phyloP scores from a whole-genome alignment of 2,888 invertebrate genomes.

The Parochlus steinenii region DNA sequence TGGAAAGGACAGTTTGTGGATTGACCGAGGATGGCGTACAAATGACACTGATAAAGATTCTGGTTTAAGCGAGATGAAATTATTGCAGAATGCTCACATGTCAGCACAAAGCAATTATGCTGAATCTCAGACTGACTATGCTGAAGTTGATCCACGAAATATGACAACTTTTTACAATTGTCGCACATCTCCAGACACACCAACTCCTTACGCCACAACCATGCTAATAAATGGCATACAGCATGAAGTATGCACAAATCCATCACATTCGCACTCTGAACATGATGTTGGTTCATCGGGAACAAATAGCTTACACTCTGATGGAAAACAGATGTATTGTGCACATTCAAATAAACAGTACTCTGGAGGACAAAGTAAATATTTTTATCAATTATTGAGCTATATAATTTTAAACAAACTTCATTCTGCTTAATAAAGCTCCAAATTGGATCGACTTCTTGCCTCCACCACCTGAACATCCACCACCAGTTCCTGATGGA shows the following conservation, averaged over 20 bases:
- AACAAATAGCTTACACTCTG: slow-evolving; percentile 29
- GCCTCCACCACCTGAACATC: slow-evolving; percentile 42
- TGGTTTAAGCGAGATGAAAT: slow-evolving; percentile 36
- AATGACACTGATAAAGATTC: slow-evolving; percentile 46
- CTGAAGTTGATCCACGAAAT: slow-evolving; percentile 46
- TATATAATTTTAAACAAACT: slow-evolving; percentile 11
- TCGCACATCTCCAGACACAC: slow-evolving; percentile 46
- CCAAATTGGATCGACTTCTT: slow-evolving; percentile 41
- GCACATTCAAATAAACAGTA: slow-evolving; percentile 17
- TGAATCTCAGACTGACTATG: slow-evolving; percentile 42
- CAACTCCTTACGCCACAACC: slow-evolving; percentile 59
- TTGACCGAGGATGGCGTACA: slow-evolving; percentile 50
- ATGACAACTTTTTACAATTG: slow-evolving; percentile 55
- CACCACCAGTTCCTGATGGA: slow-evolving; percentile 33
- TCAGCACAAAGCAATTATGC: slow-evolving; percentile 27
- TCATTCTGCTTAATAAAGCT: slow-evolving; percentile 21
- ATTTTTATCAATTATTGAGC: slow-evolving; percentile 1
- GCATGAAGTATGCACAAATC: slow-evolving; percentile 27
- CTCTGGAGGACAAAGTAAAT: slow-evolving; percentile 3
- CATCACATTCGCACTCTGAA: slow-evolving; percentile 21
- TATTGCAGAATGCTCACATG: slow-evolving; percentile 35
- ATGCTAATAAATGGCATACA: slow-evolving; percentile 39
- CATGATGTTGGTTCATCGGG: slow-evolving; percentile 27
- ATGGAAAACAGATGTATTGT: slow-evolving; percentile 19
- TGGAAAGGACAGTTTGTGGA: slow-evolving; percentile 50